These are phyloP conservation scores for Conus canariensis DNA, from an alignment of 2,888 invertebrate species.

Conservation along the genomic window DNA sequence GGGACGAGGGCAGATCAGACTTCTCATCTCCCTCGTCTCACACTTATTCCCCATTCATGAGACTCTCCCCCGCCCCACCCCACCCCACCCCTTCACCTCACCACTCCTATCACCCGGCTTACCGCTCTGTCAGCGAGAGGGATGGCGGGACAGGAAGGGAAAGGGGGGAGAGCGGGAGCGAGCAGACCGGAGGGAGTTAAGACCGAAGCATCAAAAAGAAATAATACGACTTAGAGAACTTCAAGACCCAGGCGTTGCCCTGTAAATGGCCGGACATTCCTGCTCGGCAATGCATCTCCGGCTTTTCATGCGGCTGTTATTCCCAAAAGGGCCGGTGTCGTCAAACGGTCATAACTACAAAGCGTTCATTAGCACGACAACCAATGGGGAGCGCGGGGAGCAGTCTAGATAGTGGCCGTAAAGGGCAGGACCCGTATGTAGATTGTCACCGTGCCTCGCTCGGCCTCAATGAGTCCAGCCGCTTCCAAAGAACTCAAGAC, in stretches of 20 bases:
- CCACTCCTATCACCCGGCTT: neutral
- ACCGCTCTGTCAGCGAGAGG: neutral
- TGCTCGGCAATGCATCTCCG: neutral
- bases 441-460: neutral
- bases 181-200: neutral
- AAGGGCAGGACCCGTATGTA: conserved; percentile 12
- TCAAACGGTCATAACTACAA: conserved; percentile 29
- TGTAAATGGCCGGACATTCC: neutral
- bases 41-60: conserved; percentile 19
- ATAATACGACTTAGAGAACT: neutral
- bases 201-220: neutral
- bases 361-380: conserved; percentile 21
- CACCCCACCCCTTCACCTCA: too few relatives aligned
- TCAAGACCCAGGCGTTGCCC: neutral
- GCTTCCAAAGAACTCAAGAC: neutral
- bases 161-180: neutral
- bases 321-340: neutral
- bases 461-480: neutral
- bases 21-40: neutral
- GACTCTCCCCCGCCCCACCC: neutral
- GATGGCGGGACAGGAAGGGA: neutral
- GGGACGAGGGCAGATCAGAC: neutral
- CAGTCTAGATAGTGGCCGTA: neutral
- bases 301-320: neutral
- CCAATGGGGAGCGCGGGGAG: neutral